Conservation (phyloP, 2,888 invertebrate species). For the Diaprepes abbreviatus region DNA sequence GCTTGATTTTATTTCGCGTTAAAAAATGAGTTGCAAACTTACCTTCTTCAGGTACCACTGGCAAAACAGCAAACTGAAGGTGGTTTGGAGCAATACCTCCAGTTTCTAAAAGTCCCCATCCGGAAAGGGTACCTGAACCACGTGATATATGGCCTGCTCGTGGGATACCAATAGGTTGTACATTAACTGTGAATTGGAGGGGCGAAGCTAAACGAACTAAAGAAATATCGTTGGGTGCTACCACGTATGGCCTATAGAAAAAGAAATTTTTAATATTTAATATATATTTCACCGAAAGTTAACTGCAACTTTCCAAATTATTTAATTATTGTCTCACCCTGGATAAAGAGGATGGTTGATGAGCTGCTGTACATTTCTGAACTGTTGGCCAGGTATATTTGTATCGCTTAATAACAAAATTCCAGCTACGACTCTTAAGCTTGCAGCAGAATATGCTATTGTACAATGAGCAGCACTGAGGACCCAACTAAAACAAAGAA, state of each 20-base stretch:
- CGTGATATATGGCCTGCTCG: slow-evolving; percentile 51
- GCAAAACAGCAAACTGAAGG: slow-evolving; percentile 36
- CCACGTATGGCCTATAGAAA: slow-evolving; percentile 20
- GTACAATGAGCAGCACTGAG: slow-evolving; percentile 45
- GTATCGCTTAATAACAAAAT: slow-evolving; percentile 53
- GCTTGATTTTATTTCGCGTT: no score
- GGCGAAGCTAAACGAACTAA: slow-evolving; percentile 65
- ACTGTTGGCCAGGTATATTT: slow-evolving; percentile 34
- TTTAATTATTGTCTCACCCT: slow-evolving; percentile 35
- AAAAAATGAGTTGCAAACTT: no score
- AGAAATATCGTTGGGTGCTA: slow-evolving; percentile 69
- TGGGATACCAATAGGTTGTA: slow-evolving; percentile 65
- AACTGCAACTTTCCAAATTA: no score
- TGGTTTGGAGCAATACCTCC: slow-evolving; percentile 19
- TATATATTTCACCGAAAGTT: no score
- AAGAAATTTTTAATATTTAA: no score
- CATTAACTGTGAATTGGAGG: slow-evolving; percentile 59
- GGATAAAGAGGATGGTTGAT: slow-evolving; percentile 40
- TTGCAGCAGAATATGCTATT: slow-evolving; percentile 44
- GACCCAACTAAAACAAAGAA: slow-evolving; percentile 41
- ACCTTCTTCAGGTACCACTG: slow-evolving; percentile 32
- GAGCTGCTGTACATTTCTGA: background rate
- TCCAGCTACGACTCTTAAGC: slow-evolving; percentile 56
- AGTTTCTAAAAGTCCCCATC: slow-evolving; percentile 60
- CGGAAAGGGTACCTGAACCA: slow-evolving; percentile 64